phyloP scores from a whole-genome alignment of 2,888 invertebrate genomes.

The Pachymerium ferrugineum region DNA sequence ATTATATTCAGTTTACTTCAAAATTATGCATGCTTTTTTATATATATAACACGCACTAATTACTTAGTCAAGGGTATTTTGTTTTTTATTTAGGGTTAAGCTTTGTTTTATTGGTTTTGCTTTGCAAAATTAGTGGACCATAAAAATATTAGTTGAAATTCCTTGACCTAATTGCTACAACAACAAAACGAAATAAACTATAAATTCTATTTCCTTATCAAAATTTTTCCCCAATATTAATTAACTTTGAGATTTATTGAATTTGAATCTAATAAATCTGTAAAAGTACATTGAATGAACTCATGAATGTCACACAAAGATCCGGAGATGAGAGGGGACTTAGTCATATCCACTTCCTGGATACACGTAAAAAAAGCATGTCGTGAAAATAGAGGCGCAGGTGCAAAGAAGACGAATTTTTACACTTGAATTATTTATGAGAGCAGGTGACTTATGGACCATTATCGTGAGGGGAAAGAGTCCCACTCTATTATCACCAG shows the following conservation, averaged over 20 bases:
- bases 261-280: neutral
- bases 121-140: neutral
- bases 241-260: neutral
- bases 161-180: neutral
- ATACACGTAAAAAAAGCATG: neutral
- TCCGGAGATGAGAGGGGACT: constrained; percentile 5
- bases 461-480: no score
- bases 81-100: neutral
- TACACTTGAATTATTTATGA: neutral
- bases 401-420: constrained; percentile 12
- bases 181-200: neutral
- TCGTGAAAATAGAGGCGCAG: constrained; percentile 5
- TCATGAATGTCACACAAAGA: neutral
- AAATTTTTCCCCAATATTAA: neutral
- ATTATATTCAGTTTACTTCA: neutral
- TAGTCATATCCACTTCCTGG: neutral
- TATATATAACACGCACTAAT: neutral
- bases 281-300: neutral
- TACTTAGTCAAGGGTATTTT: neutral
- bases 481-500: neutral
- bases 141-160: neutral
- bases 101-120: neutral
- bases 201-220: neutral
- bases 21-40: neutral
- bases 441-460: constrained; percentile 16